Conservation (phyloP, 2,113 vertebrate species). For the Cephalopterus ornatus region DNA sequence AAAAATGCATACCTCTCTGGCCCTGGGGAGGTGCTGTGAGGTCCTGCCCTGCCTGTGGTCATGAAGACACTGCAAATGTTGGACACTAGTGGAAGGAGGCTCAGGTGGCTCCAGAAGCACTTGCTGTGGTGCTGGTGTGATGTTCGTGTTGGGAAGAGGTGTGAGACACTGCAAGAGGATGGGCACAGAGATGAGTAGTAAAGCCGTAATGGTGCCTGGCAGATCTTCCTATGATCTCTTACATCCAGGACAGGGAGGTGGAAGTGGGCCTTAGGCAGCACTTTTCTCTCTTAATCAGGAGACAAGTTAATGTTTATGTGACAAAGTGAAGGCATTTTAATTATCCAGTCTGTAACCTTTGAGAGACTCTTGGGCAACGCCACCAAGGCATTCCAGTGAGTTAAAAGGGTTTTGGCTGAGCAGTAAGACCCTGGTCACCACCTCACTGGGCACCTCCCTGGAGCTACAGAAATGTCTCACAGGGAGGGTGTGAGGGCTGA, state of each 20-base stretch:
- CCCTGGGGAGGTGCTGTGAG: rapidly evolving
- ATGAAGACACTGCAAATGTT: neutral
- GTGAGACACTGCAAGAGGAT: neutral
- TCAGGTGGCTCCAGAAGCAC: neutral
- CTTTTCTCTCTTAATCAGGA: neutral
- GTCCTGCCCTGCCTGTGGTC: neutral
- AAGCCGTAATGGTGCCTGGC: neutral
- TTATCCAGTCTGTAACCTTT: neutral
- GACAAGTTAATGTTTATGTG: neutral
- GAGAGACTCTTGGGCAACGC: neutral
- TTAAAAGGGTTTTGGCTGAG: neutral
- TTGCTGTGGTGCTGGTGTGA: rapidly evolving
- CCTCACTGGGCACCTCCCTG: rapidly evolving
- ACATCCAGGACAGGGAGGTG: neutral
- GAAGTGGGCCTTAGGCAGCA: neutral
- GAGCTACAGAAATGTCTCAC: neutral
- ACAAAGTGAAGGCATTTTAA: neutral
- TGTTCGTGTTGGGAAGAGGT: rapidly evolving
- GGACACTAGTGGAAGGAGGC: neutral
- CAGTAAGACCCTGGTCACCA: neutral
- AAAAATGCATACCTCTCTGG: rapidly evolving
- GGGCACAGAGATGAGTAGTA: neutral
- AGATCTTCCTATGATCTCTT: neutral
- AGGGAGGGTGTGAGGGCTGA: neutral
- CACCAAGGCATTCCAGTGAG: neutral